phyloP scores from a whole-genome alignment of 2,113 vertebrate species.

The Emydocephalus ijimae region DNA sequence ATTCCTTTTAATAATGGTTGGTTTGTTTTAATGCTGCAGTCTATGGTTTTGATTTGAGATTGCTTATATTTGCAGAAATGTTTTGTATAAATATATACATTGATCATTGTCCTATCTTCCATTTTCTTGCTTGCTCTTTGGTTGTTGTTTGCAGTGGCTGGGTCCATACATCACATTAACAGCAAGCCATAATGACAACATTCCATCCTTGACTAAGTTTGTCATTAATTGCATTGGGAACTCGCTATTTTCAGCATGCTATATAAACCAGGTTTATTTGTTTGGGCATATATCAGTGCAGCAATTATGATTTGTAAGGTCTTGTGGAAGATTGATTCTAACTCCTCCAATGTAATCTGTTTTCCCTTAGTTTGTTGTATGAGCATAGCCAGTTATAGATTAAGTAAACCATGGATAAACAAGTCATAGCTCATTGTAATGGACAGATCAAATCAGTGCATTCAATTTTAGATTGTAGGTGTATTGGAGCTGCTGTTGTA shows the following conservation, averaged over 20 bases:
- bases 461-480: not conserved
- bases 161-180: not conserved
- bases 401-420: not conserved
- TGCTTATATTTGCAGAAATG: not conserved
- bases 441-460: not conserved
- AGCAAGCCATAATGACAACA: not conserved
- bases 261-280: not conserved
- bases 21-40: not conserved
- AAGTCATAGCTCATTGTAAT: not conserved
- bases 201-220: not conserved
- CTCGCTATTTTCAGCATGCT: not conserved
- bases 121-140: not conserved
- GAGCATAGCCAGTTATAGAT: not conserved
- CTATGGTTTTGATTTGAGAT: not conserved
- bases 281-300: not conserved
- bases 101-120: not conserved
- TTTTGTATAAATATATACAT: not conserved
- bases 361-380: not conserved
- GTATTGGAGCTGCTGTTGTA: not conserved
- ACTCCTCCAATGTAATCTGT: not conserved
- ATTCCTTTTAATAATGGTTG: not conserved
- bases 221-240: not conserved
- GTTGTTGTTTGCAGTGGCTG: not conserved
- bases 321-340: not conserved
- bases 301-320: not conserved